Evolutionary conservation across 2,797 vertebrate genomes (phyloP), one percentile per base, ranked within the genome.

Genomic region (Hoplostethus mediterraneus): DNA sequence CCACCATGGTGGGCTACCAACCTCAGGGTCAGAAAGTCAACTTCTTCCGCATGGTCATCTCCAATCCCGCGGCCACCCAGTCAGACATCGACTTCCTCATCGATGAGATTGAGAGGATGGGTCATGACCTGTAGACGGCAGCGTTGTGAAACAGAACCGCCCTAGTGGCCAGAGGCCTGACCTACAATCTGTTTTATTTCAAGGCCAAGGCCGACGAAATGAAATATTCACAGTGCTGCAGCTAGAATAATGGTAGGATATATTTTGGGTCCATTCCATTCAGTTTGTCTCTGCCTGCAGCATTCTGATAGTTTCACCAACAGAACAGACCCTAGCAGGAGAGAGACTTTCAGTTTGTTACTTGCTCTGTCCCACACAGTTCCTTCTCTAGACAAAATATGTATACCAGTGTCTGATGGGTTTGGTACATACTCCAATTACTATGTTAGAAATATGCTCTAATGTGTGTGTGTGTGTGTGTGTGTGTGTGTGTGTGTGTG

Each of bases 21-120:
- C 98, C 98, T 66, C 98, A 98, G 85, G 97, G 96, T 0, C 93
- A 97, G 63, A 98, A 98, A 85, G 97, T 96, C 89, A 99, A 99
- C 93, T 99, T 99, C 94, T 99, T 99, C 94, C 95, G 98, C 52
- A 99, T 99, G 98, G 97, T 99, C 62, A 94, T 99, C 86, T 99
- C 98, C 54, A 99, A 99, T 83, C 95, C 96, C 0, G 98, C 98
- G 0, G 97, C 92, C 70, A 97, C 97, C 11, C 97, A 95, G 91
- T 99, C 97, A 1, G 98, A 99, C 89, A 98, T 99, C 79, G 97
- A 99, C 91, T 99, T 99, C 93, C 97, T 99, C 80, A 95, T 99
- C 31, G 97, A 98, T 54, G 98, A 99, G 93, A 97, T 99, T n/a
- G 98, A 99, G 89, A 94, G 98, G 88, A 11, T 99, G 86, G 97